Base-by-base conservation (phyloP, 1,140 invertebrate species). In the Papilio machaon region DNA sequence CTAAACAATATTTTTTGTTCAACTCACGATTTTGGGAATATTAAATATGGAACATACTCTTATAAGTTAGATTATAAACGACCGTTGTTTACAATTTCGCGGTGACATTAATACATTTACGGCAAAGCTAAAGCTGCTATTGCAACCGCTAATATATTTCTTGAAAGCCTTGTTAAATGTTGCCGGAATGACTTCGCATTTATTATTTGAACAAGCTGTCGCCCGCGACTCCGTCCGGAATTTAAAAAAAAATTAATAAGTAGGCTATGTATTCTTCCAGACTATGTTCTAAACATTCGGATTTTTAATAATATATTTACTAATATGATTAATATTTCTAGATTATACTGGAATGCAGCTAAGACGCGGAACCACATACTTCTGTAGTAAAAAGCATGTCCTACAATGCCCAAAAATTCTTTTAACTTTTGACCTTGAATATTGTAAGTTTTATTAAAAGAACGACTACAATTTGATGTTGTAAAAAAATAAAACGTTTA, bases 81-180 rank as follows among this genome's bases (percentile, higher is more conserved):
- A 64, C 11, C 13, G 5, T 35, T 35, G 23, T 70, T 70, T 70
- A 70, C 30, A 38, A 35, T 38, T 35, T 30, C 38, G 15, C 30
- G 64, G 64, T 70, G 30, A 70, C 64, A 70, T 70, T 35, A 13
- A 70, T 70, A 70, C 6, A 70, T 70, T 35, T 35, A 30, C 30
- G 13, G 64, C 23, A 35, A 70, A 35, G 30, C 64, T 15, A 11
- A 70, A 11, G 58, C n/a, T 60, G 30, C 30, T 70, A 10, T 70
- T 70, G 64, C 60, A 30, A 70, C 64, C 23, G 4, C 64, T 70
- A 35, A 35, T 70, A 70, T 70, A 30, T 70, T 70, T 38, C 64
- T 35, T 23, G 64, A 17, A 11, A 70, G 64, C 64, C 30, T 70
- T 70, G 64, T 70, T 70, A 70, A 70, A 70, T 35, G 64, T 38